phyloP scores from a whole-genome alignment of 2,113 vertebrate species.

The zebrafish (Danio rerio) region DNA sequence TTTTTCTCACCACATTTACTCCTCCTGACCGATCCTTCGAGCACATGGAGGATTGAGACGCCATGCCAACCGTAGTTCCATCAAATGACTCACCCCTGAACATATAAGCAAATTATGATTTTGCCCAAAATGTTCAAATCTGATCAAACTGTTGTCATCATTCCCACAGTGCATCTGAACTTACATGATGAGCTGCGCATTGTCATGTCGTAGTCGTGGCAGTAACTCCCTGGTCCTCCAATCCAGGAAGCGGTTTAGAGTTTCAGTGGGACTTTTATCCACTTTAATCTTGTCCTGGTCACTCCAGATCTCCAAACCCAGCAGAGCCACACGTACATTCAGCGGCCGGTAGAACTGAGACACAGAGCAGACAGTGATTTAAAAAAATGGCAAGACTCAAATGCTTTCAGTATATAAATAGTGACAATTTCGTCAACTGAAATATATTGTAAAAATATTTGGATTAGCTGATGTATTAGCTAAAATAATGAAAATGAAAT shows the following conservation, averaged over 20 bases:
- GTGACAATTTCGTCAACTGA: neutral
- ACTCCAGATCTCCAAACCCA: constrained; percentile 91
- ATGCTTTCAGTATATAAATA: neutral
- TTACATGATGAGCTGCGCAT: constrained; percentile 92
- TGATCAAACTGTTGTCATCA: neutral
- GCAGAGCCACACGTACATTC: constrained; percentile 85
- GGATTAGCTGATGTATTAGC: too few species aligned
- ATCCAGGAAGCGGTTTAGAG: constrained; percentile 83
- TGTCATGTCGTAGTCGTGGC: constrained; percentile 86
- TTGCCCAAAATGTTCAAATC: neutral
- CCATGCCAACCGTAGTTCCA: constrained; percentile 84
- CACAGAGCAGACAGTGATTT: neutral
- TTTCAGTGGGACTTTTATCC: constrained; percentile 72
- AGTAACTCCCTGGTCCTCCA: constrained; percentile 86
- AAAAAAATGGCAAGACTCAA: neutral
- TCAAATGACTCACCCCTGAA: constrained; percentile 80
- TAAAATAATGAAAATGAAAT: too few species aligned
- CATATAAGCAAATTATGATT: neutral
- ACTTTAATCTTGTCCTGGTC: constrained; percentile 76
- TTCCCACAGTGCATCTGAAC: constrained; percentile 45
- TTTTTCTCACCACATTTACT: constrained; percentile 85
- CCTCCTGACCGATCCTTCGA: constrained; percentile 86
- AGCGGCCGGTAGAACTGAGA: constrained; percentile 87
- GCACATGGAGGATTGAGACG: constrained; percentile 89
- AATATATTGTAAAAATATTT: too few species aligned